These are phyloP conservation scores for Empidonax traillii DNA, from an alignment of 2,113 vertebrate genomes.

Conservation along the genomic window DNA sequence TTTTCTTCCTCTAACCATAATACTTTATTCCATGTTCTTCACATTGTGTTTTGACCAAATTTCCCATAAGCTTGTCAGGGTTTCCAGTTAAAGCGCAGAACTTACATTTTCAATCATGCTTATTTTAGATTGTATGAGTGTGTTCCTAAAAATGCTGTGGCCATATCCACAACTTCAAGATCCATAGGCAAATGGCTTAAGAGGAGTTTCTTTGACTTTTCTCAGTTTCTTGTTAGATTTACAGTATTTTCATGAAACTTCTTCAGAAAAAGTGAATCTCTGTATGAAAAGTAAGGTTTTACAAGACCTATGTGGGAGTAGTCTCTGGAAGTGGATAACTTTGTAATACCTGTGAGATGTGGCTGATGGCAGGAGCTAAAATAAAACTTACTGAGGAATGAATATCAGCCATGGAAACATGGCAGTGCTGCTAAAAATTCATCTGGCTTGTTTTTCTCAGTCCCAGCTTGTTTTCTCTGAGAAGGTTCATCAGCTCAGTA, in stretches of 20 bases:
- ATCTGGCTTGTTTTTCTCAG: background rate
- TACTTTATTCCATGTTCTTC: background rate
- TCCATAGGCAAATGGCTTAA: background rate
- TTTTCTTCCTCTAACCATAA: background rate
- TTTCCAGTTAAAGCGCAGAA: background rate
- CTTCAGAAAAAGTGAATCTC: background rate
- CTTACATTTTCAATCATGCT: background rate
- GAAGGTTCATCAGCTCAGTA: background rate
- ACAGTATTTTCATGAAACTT: background rate
- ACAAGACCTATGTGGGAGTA: background rate
- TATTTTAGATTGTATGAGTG: background rate
- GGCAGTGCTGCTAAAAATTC: background rate
- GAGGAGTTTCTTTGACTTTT: background rate
- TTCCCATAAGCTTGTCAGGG: background rate
- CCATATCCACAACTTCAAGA: fast-evolving
- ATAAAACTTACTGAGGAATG: background rate
- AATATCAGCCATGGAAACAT: background rate
- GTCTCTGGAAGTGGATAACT: background rate
- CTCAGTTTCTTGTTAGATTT: background rate
- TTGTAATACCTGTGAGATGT: background rate
- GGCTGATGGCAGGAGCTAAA: background rate
- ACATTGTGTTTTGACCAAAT: background rate
- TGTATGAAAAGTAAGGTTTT: background rate
- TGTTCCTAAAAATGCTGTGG: background rate
- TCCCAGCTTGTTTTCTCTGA: background rate